Evolutionary conservation across 2,113 vertebrate genomes (phyloP), one percentile per base, ranked within the genome.

Genomic region (Poicephalus meyeri): DNA sequence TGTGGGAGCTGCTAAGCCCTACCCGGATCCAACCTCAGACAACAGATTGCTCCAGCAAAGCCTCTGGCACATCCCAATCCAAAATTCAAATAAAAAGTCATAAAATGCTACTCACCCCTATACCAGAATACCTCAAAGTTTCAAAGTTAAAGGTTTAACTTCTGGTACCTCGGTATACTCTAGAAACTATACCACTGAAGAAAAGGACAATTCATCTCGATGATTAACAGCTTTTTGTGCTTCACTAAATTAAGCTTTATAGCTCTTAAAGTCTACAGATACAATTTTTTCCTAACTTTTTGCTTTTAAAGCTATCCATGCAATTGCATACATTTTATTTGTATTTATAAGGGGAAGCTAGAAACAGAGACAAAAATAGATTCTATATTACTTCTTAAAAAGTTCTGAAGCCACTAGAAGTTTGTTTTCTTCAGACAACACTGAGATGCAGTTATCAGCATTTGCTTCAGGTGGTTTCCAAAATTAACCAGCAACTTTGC

Each of bases 361-460:
- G 29, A 39, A 86, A 60, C 13, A 44, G 39, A 86, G 16, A 60
- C 6, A 76, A 73, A 85, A 90, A 35, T 5, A 23, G 0, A 24
- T 7, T 29, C 14, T 63, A 5, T 33, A 33, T 6, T 55, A 41
- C 55, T 76, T 56, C n/a, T 86, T 73, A 7, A 17, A 65, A 73
- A 66, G 7, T 1, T 74, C 72, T 89, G 37, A 88, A 86, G 28
- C 8, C 46, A 42, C 19, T 41, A 24, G 25, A 70, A 70, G 24
- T 49, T 78, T 80, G 5, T 49, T 80, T 66, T 63, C 37, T 44
- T 31, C 6, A 16, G 28, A 52, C 18, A 81, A 56, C 12, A 76
- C 18, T 0, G 0, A 69, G 11, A 80, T 17, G 28, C 3, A 65
- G 2, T 52, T 47, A 44, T 14, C 29, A 90, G 7, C 9, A 56